Evolutionary conservation across 2,888 invertebrate genomes (phyloP).

Genomic region (Embidobia sp.): DNA sequence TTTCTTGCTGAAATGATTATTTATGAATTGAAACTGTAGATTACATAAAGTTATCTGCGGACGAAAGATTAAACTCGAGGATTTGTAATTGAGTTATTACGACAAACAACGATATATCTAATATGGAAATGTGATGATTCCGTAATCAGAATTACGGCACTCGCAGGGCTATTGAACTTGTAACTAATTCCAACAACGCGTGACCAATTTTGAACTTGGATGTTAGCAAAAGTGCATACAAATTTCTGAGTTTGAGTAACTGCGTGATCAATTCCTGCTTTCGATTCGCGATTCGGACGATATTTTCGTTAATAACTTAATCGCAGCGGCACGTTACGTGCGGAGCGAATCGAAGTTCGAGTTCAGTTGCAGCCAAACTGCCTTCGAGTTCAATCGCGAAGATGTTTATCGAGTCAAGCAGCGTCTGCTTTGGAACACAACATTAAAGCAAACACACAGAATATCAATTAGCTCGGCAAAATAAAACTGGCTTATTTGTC

Average conservation of each 20-base stretch:
- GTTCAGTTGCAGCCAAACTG: too few species aligned
- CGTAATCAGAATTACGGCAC: conserved; percentile 8
- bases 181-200: conserved; percentile 1
- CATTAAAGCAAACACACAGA: conserved; percentile 45
- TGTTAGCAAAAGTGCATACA: too few species aligned
- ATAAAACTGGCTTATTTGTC: conserved; percentile 48
- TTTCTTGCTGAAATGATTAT: too few species aligned
- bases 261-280: too few species aligned
- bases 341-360: background rate
- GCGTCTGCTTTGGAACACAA: conserved; percentile 49
- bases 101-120: conserved; percentile 9
- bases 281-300: too few species aligned
- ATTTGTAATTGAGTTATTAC: conserved; percentile 20
- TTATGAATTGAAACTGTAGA: too few species aligned
- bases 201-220: background rate
- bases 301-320: too few species aligned
- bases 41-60: too few species aligned
- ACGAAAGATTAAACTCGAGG: too few species aligned
- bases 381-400: conserved; percentile 11
- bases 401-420: conserved; percentile 42
- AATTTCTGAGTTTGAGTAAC: too few species aligned
- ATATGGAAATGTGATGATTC: conserved; percentile 11
- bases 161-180: conserved; percentile 4
- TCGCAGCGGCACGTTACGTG: too few species aligned
- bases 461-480: conserved; percentile 40